Conservation (phyloP, 2,888 invertebrate species). For the Machimus atricapillus region DNA sequence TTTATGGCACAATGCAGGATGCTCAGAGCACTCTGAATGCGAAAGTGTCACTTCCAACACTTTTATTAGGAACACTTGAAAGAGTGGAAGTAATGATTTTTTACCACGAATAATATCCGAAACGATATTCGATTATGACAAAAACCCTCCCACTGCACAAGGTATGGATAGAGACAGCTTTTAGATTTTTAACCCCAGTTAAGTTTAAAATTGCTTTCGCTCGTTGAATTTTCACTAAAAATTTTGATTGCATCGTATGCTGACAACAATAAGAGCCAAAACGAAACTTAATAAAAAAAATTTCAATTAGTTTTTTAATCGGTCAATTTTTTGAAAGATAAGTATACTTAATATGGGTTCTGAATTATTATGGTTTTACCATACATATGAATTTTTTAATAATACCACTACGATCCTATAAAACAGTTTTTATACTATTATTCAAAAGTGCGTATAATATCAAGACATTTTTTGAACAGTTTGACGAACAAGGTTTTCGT, state of each 20-base stretch:
- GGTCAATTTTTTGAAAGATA: neutral
- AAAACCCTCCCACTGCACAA: neutral
- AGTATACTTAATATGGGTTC: neutral
- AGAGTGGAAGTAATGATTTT: neutral
- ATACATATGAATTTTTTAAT: too few species aligned
- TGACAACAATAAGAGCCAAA: too few species aligned
- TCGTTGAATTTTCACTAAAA: neutral
- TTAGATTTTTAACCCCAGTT: neutral
- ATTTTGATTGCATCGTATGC: neutral
- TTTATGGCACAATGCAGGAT: neutral
- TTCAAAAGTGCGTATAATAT: too few species aligned
- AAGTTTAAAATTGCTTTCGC: neutral
- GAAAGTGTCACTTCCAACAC: neutral
- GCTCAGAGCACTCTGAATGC: neutral
- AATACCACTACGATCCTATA: too few species aligned
- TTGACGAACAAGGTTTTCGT: too few species aligned
- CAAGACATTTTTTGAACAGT: too few species aligned
- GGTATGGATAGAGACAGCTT: neutral
- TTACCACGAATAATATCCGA: neutral
- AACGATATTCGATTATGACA: neutral
- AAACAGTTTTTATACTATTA: too few species aligned
- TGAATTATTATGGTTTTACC: neutral
- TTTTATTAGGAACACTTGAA: neutral
- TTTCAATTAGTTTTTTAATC: neutral
- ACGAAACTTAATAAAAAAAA: neutral